phyloP scores from a whole-genome alignment of 2,113 vertebrate species.

The Halichoeres trimaculatus region DNA sequence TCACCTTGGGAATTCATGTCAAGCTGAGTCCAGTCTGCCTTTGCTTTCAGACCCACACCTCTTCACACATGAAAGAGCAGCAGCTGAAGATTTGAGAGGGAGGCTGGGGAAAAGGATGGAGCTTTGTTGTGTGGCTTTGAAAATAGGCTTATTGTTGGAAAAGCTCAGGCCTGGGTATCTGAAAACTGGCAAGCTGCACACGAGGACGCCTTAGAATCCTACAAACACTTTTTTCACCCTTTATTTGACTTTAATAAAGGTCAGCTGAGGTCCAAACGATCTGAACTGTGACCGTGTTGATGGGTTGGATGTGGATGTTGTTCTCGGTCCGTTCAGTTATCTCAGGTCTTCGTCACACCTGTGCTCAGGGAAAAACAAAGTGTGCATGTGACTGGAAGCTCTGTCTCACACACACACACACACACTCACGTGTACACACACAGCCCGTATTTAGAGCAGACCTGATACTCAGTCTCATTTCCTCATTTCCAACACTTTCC shows the following conservation, averaged over 20 bases:
- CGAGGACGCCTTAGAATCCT: neutral
- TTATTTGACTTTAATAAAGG: neutral
- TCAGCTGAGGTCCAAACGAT: neutral
- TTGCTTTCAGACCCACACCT: slow-evolving; percentile 50
- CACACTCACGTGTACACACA: no score
- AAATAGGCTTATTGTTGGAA: slow-evolving; percentile 50
- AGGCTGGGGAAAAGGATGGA: slow-evolving; percentile 13
- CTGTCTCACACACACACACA: no score
- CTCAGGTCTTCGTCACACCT: no score
- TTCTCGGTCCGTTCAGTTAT: neutral
- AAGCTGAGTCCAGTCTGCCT: slow-evolving; percentile 63
- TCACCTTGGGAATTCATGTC: slow-evolving; percentile 69
- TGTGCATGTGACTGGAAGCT: no score
- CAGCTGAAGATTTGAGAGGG: slow-evolving; percentile 32
- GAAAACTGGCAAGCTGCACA: neutral
- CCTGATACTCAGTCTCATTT: no score
- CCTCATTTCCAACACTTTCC: no score
- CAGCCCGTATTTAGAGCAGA: no score
- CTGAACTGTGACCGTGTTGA: neutral
- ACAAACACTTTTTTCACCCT: neutral
- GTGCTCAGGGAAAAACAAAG: no score
- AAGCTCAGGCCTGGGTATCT: slow-evolving; percentile 13
- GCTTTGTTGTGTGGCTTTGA: slow-evolving; percentile 43
- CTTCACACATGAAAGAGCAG: slow-evolving; percentile 67
- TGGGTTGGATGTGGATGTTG: no score